phyloP scores from a whole-genome alignment of 2,888 invertebrate species.

The Lasioglossum leucozonium region DNA sequence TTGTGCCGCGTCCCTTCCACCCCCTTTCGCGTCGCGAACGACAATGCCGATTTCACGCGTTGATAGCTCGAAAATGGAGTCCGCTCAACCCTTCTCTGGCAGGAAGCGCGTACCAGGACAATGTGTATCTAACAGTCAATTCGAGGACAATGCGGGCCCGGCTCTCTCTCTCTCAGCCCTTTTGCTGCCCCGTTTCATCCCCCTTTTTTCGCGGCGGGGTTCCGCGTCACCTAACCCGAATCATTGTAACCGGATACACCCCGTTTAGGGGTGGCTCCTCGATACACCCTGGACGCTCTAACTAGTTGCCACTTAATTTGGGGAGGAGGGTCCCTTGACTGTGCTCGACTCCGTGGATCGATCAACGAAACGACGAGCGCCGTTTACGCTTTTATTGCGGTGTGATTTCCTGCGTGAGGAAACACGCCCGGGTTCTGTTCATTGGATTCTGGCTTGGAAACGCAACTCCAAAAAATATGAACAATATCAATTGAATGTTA shows the following conservation, averaged over 20 bases:
- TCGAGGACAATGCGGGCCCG: slow-evolving; percentile 74
- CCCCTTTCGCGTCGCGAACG: slow-evolving; percentile 12
- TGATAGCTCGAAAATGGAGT: slow-evolving; percentile 77
- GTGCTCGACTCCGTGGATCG: slow-evolving; percentile 49
- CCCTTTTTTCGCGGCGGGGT: slow-evolving; percentile 41
- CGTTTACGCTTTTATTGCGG: slow-evolving; percentile 32
- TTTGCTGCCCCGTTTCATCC: slow-evolving; percentile 30
- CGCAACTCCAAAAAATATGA: no score
- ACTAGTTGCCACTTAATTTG: slow-evolving; percentile 84
- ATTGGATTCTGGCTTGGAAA: no score
- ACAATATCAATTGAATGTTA: no score
- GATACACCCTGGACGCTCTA: slow-evolving; percentile 70
- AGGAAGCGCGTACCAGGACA: slow-evolving; percentile 50
- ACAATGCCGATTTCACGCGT: slow-evolving; percentile 81
- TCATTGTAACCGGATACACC: slow-evolving; percentile 81
- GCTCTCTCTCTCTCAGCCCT: slow-evolving; percentile 23
- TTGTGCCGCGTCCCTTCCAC: slow-evolving; percentile 19
- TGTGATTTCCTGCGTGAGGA: slow-evolving; percentile 1
- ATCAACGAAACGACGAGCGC: slow-evolving; percentile 40
- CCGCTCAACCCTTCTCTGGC: slow-evolving; percentile 71
- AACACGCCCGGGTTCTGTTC: no score
- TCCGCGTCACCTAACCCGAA: slow-evolving; percentile 57
- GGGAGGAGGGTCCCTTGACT: slow-evolving; percentile 57
- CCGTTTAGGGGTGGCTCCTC: slow-evolving; percentile 73
- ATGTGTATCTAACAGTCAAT: slow-evolving; percentile 78